Conservation (phyloP, 2,797 vertebrate genomes). For the Linurgus olivaceus region DNA sequence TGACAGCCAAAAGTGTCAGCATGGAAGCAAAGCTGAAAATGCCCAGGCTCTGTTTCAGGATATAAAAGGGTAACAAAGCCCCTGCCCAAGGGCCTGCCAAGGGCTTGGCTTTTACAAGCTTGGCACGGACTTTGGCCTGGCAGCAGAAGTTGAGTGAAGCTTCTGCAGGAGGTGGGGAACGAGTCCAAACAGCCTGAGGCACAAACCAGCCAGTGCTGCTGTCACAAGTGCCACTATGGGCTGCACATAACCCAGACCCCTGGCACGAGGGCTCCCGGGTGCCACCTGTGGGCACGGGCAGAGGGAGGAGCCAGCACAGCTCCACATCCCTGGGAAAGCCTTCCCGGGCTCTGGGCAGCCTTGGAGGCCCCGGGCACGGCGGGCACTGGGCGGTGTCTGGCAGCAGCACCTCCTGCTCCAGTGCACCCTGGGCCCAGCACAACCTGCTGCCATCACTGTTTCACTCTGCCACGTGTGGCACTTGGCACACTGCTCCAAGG, state of each 20-base stretch:
- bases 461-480: neutral
- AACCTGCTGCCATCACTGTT: neutral
- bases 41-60: neutral
- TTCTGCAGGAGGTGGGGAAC: neutral
- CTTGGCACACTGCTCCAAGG: neutral
- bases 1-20: neutral
- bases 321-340: neutral
- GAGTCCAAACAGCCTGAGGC: neutral
- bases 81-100: rapidly evolving
- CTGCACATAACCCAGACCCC: neutral
- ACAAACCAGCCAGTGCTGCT: neutral
- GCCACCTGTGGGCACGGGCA: rapidly evolving
- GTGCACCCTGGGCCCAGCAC: neutral
- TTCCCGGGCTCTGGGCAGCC: neutral
- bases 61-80: neutral
- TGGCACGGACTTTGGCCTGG: neutral
- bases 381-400: neutral
- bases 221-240: neutral
- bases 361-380: rapidly evolving
- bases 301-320: neutral
- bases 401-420: neutral
- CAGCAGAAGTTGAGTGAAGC: neutral
- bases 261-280: rapidly evolving
- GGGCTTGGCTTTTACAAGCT: neutral
- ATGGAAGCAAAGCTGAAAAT: neutral